phyloP scores from a whole-genome alignment of 2,113 vertebrate genomes.

The Rhagologus leucostigma region DNA sequence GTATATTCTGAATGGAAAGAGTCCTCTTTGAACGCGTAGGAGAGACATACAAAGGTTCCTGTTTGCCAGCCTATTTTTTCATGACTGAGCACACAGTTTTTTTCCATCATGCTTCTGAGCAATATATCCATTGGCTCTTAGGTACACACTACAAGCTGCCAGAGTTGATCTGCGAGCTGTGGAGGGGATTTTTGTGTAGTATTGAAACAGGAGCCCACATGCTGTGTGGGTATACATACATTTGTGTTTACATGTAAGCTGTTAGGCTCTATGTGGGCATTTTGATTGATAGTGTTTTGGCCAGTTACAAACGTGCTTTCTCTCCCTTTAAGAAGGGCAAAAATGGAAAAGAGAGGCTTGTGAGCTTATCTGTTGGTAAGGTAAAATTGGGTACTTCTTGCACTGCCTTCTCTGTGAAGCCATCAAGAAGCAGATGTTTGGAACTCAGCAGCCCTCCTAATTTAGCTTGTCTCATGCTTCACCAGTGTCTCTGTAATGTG shows the following conservation, averaged over 20 bases:
- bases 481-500: background rate
- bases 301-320: background rate
- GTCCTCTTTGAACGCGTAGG: background rate
- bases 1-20: background rate
- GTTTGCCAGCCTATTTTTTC: background rate
- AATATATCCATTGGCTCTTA: background rate
- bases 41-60: background rate
- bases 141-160: background rate
- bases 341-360: background rate
- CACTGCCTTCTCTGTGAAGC: background rate
- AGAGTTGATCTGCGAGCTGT: background rate
- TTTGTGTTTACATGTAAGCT: background rate
- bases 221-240: background rate
- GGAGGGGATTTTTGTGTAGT: background rate
- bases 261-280: background rate
- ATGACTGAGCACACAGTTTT: background rate
- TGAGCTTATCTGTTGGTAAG: background rate
- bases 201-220: background rate
- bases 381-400: background rate
- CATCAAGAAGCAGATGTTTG: background rate
- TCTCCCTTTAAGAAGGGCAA: background rate
- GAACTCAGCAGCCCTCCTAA: background rate
- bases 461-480: background rate
- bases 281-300: background rate
- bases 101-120: background rate